These are phyloP conservation scores for Coccyzus lansbergi DNA, from an alignment of 2,797 vertebrate species.

Conservation along the genomic window DNA sequence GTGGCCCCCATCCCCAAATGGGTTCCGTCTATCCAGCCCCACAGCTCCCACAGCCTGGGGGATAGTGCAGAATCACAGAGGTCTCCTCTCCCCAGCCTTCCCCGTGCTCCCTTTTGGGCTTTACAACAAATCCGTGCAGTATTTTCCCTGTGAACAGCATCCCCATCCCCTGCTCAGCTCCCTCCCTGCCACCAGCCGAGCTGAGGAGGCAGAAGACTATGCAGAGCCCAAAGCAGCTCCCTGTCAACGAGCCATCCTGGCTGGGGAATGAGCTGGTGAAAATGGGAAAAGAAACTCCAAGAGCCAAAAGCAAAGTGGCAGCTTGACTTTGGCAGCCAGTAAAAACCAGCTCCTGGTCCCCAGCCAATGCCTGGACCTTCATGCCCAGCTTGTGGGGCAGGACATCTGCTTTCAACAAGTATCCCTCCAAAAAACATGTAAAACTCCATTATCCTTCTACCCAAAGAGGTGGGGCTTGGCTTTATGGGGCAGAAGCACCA, in stretches of 20 bases:
- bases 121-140: neutral
- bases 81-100: neutral
- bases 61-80: rapidly evolving
- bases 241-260: rapidly evolving
- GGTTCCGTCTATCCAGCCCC: neutral
- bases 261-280: neutral
- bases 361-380: neutral
- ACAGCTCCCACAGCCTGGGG: neutral
- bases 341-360: neutral
- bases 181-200: neutral
- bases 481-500: neutral
- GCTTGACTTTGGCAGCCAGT: neutral
- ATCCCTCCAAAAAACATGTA: neutral
- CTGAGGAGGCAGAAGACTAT: neutral
- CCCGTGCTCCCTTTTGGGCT: neutral
- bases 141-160: neutral
- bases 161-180: neutral
- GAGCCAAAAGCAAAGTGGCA: neutral
- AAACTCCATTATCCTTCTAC: neutral
- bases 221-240: neutral
- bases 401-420: rapidly evolving
- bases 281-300: neutral
- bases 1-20: neutral
- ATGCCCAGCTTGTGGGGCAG: neutral
- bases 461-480: neutral